Percentiles rank a stretch among this genome's conserved stretches.
Evolutionary conservation across 2,113 vertebrate species (phyloP).

Genomic region (Ptychochromis oligacanthus): DNA sequence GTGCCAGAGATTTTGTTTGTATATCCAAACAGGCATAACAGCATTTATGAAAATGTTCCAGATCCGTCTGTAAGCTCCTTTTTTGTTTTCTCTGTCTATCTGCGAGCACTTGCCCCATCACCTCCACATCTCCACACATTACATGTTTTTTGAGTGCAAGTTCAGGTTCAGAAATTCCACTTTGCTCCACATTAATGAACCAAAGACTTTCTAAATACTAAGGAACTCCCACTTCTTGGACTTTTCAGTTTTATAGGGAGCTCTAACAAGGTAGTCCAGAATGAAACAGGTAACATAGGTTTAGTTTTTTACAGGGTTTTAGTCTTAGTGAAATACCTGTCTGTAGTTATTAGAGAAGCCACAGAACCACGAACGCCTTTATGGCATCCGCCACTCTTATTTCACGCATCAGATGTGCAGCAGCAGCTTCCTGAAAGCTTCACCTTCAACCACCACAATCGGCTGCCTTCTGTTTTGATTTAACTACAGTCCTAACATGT

Average conservation of each 20-base stretch:
- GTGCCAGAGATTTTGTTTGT: neutral
- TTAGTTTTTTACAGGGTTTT: neutral
- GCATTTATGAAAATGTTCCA: neutral
- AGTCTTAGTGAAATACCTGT: neutral
- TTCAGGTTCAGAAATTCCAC: slow-evolving; percentile 43
- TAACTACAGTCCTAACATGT: too few species aligned
- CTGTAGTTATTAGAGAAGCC: neutral
- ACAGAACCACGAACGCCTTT: neutral
- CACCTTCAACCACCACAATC: neutral
- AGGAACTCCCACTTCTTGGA: neutral
- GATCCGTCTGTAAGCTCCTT: slow-evolving; percentile 11
- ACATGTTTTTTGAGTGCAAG: neutral
- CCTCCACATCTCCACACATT: neutral
- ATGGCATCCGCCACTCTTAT: neutral
- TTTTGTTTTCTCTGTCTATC: slow-evolving; percentile 37
- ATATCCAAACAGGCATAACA: neutral
- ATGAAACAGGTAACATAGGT: neutral
- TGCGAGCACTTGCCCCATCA: slow-evolving; percentile 3
- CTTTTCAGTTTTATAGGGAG: neutral
- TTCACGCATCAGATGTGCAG: neutral
- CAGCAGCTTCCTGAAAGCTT: neutral
- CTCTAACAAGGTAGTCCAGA: neutral
- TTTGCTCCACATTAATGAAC: slow-evolving; percentile 36
- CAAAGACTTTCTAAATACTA: neutral
- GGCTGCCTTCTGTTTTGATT: neutral